These are phyloP conservation scores for Varecia variegata DNA, from an alignment of 2,797 vertebrate genomes.

Conservation along the genomic window DNA sequence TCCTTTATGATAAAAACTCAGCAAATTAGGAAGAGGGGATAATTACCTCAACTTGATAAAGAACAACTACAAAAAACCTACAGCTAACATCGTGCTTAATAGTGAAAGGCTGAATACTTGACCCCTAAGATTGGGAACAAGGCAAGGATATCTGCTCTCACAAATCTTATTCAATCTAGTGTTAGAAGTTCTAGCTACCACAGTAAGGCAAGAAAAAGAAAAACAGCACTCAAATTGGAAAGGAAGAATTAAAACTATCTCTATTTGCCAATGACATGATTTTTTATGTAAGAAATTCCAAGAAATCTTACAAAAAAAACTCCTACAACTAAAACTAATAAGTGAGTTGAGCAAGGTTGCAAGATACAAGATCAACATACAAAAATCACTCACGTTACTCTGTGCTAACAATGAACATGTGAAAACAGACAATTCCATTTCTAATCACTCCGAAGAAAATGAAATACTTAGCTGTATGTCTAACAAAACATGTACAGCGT, in stretches of 20 bases:
- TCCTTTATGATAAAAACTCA: not conserved
- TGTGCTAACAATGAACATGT: not conserved
- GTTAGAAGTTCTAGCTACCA: not conserved
- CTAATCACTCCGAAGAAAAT: not conserved
- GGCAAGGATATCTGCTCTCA: not conserved
- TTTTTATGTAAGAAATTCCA: not conserved
- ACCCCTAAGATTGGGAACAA: not conserved
- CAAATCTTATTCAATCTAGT: not conserved
- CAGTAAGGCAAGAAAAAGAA: not conserved
- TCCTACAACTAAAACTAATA: not conserved
- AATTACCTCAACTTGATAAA: not conserved
- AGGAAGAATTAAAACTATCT: not conserved
- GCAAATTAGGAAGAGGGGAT: not conserved
- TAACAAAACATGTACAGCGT: not conserved
- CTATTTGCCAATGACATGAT: not conserved
- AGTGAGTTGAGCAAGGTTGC: not conserved
- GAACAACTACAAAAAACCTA: not conserved
- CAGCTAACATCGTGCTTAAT: not conserved
- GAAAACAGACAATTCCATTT: not conserved
- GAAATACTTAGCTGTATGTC: not conserved
- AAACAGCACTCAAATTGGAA: not conserved
- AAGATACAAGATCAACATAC: not conserved
- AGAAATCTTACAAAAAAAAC: not conserved
- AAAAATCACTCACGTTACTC: not conserved
- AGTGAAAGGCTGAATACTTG: not conserved